phyloP scores from a whole-genome alignment of 2,888 invertebrate genomes.

The Chrysolina americana region DNA sequence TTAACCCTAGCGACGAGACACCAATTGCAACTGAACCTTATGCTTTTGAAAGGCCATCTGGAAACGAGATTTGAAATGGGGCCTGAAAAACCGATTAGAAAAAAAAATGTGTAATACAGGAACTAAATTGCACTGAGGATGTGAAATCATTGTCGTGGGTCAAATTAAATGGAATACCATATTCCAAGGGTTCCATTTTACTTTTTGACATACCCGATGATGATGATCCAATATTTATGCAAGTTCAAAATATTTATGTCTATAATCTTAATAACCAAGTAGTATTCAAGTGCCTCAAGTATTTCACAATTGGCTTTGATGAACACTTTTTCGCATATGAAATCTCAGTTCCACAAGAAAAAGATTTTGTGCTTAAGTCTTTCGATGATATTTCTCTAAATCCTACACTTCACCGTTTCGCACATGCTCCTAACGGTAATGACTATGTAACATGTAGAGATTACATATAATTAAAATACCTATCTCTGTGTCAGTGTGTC shows the following conservation, averaged over 20 bases:
- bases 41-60: constrained; percentile 5
- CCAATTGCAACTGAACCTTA: constrained; percentile 14
- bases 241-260: constrained; percentile 17
- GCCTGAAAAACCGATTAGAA: constrained; percentile 1
- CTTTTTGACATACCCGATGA: constrained; percentile 17
- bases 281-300: constrained; percentile 12
- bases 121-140: constrained; percentile 16
- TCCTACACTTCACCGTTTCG: constrained; percentile 15
- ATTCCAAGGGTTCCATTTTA: constrained; percentile 3
- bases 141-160: constrained; percentile 15
- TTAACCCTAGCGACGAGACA: constrained; percentile 4
- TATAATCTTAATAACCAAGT: constrained; percentile 1
- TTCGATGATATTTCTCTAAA: background rate
- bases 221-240: constrained; percentile 18
- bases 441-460: constrained; percentile 6
- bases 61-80: constrained; percentile 6
- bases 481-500: no score
- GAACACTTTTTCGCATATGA: constrained; percentile 22
- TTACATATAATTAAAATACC: no score
- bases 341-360: constrained; percentile 2
- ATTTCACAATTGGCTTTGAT: constrained; percentile 18
- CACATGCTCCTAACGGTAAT: constrained; percentile 11
- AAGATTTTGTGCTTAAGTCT: constrained; percentile 10
- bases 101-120: constrained; percentile 10
- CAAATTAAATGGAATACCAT: constrained; percentile 4